These are phyloP conservation scores for Madoqua kirkii DNA, from an alignment of 2,113 vertebrate genomes.

Conservation along the genomic window DNA sequence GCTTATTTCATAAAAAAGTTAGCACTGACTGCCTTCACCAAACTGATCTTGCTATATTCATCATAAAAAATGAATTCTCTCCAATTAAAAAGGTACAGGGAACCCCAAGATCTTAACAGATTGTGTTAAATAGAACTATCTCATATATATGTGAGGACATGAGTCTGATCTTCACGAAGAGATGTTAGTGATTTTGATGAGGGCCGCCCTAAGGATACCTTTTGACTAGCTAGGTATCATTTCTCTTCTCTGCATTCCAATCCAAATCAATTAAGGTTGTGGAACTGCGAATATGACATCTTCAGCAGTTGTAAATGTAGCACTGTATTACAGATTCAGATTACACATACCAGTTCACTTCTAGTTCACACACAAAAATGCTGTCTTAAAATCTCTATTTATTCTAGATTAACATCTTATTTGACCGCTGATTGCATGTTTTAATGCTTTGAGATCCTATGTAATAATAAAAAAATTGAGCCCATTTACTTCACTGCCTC, in stretches of 20 bases:
- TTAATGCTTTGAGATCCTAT: not conserved
- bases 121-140: not conserved
- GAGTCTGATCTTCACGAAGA: not conserved
- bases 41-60: not conserved
- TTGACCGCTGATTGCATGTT: slow-evolving; percentile 28
- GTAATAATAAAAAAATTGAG: not conserved
- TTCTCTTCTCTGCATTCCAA: not conserved
- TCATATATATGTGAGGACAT: not conserved
- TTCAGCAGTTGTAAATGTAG: not conserved
- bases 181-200: not conserved
- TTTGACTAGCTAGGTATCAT: not conserved
- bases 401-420: not conserved
- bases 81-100: not conserved
- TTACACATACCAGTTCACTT: not conserved
- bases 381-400: not conserved
- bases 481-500: not conserved
- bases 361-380: not conserved
- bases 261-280: not conserved
- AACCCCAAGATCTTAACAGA: not conserved
- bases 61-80: not conserved
- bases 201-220: not conserved
- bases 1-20: not conserved
- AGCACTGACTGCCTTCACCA: not conserved
- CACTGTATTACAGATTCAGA: fast-evolving
- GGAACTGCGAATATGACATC: not conserved